A percentile compares a stretch with the other conserved stretches of the same genome.
phyloP scores from a whole-genome alignment of 2,888 invertebrate genomes.

The Oxyscelio sp. region DNA sequence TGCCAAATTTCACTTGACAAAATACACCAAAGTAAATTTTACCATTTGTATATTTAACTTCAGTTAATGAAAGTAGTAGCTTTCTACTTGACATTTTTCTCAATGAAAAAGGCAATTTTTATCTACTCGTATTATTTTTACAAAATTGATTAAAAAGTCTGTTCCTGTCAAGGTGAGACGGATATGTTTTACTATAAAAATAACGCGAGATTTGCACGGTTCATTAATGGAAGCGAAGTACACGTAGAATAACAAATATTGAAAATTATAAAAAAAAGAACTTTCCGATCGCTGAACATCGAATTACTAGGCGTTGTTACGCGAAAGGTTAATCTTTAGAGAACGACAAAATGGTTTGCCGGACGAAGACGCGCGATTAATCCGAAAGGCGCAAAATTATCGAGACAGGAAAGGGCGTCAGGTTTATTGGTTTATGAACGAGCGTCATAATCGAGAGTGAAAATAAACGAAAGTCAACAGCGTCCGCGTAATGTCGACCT shows the following conservation, averaged over 20 bases:
- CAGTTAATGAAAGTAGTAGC: too few relatives aligned
- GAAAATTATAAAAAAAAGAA: not conserved
- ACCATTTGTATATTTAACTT: too few relatives aligned
- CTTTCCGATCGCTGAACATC: not conserved
- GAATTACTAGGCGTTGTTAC: slow-evolving; percentile 9
- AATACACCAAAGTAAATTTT: too few relatives aligned
- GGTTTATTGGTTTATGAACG: slow-evolving; percentile 14
- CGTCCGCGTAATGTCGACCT: slow-evolving; percentile 12
- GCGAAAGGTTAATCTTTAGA: slow-evolving; percentile 16
- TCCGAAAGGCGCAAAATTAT: not conserved
- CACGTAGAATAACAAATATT: not conserved
- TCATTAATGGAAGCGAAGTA: slow-evolving; percentile 12
- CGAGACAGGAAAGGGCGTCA: slow-evolving; percentile 8
- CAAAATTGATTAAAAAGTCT: not conserved
- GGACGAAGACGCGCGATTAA: slow-evolving; percentile 5
- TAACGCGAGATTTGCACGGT: slow-evolving; percentile 28
- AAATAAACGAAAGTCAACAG: slow-evolving; percentile 31
- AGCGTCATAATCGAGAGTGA: slow-evolving; percentile 21
- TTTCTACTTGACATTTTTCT: too few relatives aligned
- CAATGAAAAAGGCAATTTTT: too few relatives aligned
- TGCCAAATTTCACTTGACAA: too few relatives aligned
- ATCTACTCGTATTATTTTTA: too few relatives aligned
- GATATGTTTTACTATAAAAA: slow-evolving; percentile 2
- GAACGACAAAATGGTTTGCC: not conserved
- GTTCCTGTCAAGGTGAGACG: slow-evolving; percentile 20